Evolutionary conservation across 2,113 vertebrate species (phyloP).

Genomic region (Corythornis vintsioides): DNA sequence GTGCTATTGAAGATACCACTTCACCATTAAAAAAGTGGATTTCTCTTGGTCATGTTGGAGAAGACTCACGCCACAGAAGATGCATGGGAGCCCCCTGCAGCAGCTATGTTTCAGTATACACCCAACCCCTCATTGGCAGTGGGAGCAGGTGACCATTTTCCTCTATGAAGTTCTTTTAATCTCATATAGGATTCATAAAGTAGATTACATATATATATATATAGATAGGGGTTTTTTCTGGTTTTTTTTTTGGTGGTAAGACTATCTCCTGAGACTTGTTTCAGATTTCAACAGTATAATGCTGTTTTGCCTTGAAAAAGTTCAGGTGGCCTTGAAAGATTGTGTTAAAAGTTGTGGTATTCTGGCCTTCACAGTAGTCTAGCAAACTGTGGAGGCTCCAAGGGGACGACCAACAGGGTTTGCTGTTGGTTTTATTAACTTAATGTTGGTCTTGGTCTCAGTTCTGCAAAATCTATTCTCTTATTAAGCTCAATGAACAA

Average conservation of each 20-base stretch:
- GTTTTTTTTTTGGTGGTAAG: neutral
- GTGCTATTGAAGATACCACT: neutral
- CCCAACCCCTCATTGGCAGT: neutral
- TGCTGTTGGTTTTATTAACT: neutral
- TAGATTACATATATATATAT: too few relatives aligned
- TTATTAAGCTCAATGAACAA: neutral
- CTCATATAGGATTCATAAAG: neutral
- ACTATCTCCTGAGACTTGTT: neutral
- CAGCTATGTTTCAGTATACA: neutral
- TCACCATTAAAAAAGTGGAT: neutral
- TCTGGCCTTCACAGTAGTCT: conserved; percentile 21
- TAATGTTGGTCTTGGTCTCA: conserved; percentile 2
- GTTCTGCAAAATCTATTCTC: conserved; percentile 18
- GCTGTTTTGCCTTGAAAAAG: conserved; percentile 28
- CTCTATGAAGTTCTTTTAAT: neutral
- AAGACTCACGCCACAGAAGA: neutral
- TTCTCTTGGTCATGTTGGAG: neutral
- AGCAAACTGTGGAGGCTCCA: conserved; percentile 1
- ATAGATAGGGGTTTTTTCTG: too few relatives aligned
- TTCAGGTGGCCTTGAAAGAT: conserved; percentile 31
- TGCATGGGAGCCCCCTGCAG: neutral
- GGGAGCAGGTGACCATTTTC: neutral
- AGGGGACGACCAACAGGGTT: neutral
- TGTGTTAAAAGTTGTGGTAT: neutral
- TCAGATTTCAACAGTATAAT: neutral